A percentile compares a stretch with the other conserved stretches of the same genome.
phyloP scores from a whole-genome alignment of 1,140 invertebrate genomes.

The Euura lappo region DNA sequence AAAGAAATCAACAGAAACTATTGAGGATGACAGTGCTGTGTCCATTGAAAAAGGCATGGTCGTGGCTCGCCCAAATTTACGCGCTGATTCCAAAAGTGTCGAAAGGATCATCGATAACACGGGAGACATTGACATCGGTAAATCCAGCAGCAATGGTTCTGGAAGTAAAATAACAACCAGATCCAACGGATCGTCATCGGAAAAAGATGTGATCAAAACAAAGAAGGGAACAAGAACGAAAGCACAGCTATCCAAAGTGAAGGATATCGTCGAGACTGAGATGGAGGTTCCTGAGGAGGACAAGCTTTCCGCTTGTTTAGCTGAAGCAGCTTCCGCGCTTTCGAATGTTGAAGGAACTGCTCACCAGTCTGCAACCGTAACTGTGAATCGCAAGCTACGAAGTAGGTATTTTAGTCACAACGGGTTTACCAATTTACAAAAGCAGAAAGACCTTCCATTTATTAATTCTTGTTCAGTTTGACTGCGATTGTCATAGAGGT shows the following conservation, averaged over 20 bases:
- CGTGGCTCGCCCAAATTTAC: slow-evolving; percentile 25
- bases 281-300: slow-evolving; percentile 41
- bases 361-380: slow-evolving; percentile 30
- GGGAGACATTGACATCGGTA: slow-evolving; percentile 7
- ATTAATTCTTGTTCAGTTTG: too few species aligned
- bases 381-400: slow-evolving; percentile 46
- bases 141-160: slow-evolving; percentile 24
- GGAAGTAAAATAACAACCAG: slow-evolving; percentile 40
- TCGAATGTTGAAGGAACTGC: slow-evolving; percentile 39
- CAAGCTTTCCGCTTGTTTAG: slow-evolving; percentile 52
- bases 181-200: slow-evolving; percentile 35
- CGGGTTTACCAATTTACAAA: too few species aligned
- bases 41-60: slow-evolving; percentile 41
- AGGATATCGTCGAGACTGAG: slow-evolving; percentile 31
- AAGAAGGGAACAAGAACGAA: slow-evolving; percentile 41
- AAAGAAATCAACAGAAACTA: slow-evolving; percentile 29
- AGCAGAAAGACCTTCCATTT: too few species aligned
- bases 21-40: slow-evolving; percentile 34
- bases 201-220: slow-evolving; percentile 38
- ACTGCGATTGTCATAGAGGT: too few species aligned
- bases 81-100: slow-evolving; percentile 26
- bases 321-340: slow-evolving; percentile 53
- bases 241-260: slow-evolving; percentile 29
- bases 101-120: slow-evolving; percentile 34
- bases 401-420: slow-evolving; percentile 28